A percentile compares a stretch with the other conserved stretches of the same genome.
Conservation (phyloP, 2,888 invertebrate genomes). For the Lingula anatina region DNA sequence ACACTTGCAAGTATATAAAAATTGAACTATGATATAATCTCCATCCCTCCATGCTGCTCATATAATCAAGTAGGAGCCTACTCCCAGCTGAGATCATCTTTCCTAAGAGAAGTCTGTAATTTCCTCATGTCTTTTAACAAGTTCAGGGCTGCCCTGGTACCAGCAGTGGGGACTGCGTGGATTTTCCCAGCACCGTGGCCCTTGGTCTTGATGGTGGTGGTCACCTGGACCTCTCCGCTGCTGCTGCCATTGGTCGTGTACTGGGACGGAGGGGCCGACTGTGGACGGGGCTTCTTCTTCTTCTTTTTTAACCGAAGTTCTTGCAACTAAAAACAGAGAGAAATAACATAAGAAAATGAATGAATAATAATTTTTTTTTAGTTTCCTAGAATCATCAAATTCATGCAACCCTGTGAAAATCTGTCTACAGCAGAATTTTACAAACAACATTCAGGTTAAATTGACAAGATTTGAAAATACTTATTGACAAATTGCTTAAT, state of each 20-base stretch:
- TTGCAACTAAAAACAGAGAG: constrained; percentile 4
- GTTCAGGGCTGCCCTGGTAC: constrained; percentile 23
- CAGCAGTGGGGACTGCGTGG: constrained; percentile 18
- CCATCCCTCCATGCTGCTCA: too few relatives aligned
- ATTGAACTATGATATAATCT: too few relatives aligned
- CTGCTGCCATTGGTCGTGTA: constrained; percentile 4
- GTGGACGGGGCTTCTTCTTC: constrained; percentile 16
- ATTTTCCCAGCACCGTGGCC: constrained; percentile 16
- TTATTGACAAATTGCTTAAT: too few relatives aligned
- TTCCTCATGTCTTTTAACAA: constrained; percentile 45
- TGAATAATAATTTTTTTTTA: neutral
- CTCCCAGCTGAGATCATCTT: constrained; percentile 47
- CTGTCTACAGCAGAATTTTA: too few relatives aligned
- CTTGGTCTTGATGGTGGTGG: constrained; percentile 26
- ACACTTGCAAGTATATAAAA: too few relatives aligned
- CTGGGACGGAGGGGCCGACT: constrained; percentile 2
- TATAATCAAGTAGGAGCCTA: too few relatives aligned
- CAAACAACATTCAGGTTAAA: too few relatives aligned
- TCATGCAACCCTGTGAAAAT: too few relatives aligned
- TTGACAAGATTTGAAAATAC: too few relatives aligned
- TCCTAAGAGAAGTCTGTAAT: constrained; percentile 42
- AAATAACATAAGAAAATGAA: too few relatives aligned
- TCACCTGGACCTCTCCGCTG: constrained; percentile 30
- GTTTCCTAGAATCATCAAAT: neutral
- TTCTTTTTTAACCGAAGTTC: constrained; percentile 24